Conservation (phyloP, 1,140 invertebrate species). For the Teleogryllus occipitalis region DNA sequence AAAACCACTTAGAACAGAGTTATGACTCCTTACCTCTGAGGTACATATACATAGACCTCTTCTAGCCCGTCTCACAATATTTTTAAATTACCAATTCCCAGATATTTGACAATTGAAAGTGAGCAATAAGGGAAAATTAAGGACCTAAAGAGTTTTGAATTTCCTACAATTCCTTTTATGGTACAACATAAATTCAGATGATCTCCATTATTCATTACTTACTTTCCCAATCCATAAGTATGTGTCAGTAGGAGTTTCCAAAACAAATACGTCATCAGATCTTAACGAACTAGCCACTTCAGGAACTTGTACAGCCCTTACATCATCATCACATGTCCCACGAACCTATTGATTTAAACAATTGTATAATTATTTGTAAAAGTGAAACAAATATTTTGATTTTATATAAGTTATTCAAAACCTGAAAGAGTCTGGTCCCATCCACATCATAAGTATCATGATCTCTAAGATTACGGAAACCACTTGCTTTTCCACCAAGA, state of each 20-base stretch:
- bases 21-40: no score
- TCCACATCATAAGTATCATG: slow-evolving; percentile 53
- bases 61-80: no score
- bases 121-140: no score
- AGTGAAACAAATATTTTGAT: slow-evolving; percentile 10
- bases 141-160: no score
- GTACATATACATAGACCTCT: no score
- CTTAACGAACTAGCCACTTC: slow-evolving; percentile 51
- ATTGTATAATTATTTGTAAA: neutral
- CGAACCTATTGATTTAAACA: slow-evolving; percentile 33
- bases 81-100: no score
- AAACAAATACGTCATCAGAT: slow-evolving; percentile 61
- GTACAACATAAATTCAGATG: no score
- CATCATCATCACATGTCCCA: slow-evolving; percentile 49
- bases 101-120: no score
- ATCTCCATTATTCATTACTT: slow-evolving; percentile 22
- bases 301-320: slow-evolving; percentile 53
- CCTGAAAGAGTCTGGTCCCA: slow-evolving; percentile 53
- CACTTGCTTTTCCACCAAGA: slow-evolving; percentile 50
- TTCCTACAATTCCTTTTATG: no score
- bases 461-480: slow-evolving; percentile 47
- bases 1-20: no score
- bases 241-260: slow-evolving; percentile 47
- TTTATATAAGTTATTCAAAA: slow-evolving; percentile 27
- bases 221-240: slow-evolving; percentile 65